These are phyloP conservation scores for Brotula barbata DNA, from an alignment of 2,797 vertebrate genomes.

Conservation along the genomic window DNA sequence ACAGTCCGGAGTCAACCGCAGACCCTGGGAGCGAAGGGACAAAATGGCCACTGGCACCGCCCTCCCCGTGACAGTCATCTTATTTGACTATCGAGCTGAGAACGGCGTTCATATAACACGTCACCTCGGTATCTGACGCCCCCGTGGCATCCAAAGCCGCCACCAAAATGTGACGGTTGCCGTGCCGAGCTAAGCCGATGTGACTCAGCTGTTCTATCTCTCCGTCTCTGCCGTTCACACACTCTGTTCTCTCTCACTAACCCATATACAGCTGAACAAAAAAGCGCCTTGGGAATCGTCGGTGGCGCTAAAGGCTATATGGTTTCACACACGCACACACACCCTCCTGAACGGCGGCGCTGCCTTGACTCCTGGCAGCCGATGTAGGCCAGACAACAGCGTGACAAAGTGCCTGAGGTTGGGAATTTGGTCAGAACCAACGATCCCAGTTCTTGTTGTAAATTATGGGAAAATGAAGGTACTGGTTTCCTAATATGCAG, in stretches of 20 bases:
- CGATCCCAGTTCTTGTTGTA: slow-evolving; percentile 43
- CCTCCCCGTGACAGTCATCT: slow-evolving; percentile 49
- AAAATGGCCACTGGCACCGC: slow-evolving; percentile 44
- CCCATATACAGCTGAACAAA: slow-evolving; percentile 26
- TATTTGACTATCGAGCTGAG: slow-evolving; percentile 51
- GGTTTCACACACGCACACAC: slow-evolving; percentile 45
- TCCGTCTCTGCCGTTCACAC: slow-evolving; percentile 1
- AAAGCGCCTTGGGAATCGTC: slow-evolving; percentile 25
- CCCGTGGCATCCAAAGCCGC: slow-evolving; percentile 45
- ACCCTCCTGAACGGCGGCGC: no score
- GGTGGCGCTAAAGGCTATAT: slow-evolving; percentile 33
- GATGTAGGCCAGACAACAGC: slow-evolving; percentile 45
- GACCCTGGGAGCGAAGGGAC: slow-evolving; percentile 34
- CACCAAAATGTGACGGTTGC: slow-evolving; percentile 40
- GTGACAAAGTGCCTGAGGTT: slow-evolving; percentile 40
- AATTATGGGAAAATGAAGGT: slow-evolving; percentile 57
- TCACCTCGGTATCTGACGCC: slow-evolving; percentile 50
- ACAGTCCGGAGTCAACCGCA: slow-evolving; percentile 52
- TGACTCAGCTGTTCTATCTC: slow-evolving; percentile 36
- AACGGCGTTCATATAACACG: slow-evolving; percentile 43
- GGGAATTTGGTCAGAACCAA: slow-evolving; percentile 37
- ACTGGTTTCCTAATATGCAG: slow-evolving; percentile 47
- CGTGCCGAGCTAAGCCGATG: slow-evolving; percentile 38
- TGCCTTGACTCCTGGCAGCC: no score
- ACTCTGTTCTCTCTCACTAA: slow-evolving; percentile 14